Evolutionary conservation across 2,888 invertebrate species (phyloP).

Genomic region (Mythimna loreyi): DNA sequence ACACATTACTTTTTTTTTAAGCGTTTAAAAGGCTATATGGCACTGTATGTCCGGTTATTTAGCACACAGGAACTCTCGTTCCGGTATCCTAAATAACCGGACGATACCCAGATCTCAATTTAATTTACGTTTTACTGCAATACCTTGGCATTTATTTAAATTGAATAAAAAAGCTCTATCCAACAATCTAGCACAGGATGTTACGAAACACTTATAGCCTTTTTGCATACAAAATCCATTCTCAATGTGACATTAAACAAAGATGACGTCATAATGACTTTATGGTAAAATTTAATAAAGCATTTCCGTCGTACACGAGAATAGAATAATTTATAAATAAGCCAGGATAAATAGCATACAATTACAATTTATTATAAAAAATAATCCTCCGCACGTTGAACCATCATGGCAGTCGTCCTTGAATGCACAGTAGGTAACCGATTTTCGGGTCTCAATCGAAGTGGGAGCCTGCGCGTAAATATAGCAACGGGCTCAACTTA

Average conservation of each 20-base stretch:
- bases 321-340: slow-evolving; percentile 8
- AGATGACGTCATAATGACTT: slow-evolving; percentile 47
- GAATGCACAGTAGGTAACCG: too few species aligned
- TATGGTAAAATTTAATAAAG: slow-evolving; percentile 31
- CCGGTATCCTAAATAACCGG: too few species aligned
- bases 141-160: slow-evolving; percentile 39
- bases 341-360: background rate
- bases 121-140: slow-evolving; percentile 9
- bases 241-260: slow-evolving; percentile 39
- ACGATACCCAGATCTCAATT: background rate
- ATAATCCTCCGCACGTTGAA: too few species aligned
- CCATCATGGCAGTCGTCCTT: too few species aligned
- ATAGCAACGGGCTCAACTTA: too few species aligned
- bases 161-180: slow-evolving; percentile 22
- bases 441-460: too few species aligned
- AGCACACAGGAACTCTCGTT: background rate
- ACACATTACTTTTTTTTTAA: too few species aligned
- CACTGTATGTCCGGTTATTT: background rate
- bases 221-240: slow-evolving; percentile 45
- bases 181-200: slow-evolving; percentile 32
- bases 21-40: too few species aligned
- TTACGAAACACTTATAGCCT: slow-evolving; percentile 19
- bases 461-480: too few species aligned
- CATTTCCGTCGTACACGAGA: slow-evolving; percentile 39
- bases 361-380: too few species aligned